Base-by-base conservation (phyloP, 2,113 vertebrate species). In the Thalassoma bifasciatum region DNA sequence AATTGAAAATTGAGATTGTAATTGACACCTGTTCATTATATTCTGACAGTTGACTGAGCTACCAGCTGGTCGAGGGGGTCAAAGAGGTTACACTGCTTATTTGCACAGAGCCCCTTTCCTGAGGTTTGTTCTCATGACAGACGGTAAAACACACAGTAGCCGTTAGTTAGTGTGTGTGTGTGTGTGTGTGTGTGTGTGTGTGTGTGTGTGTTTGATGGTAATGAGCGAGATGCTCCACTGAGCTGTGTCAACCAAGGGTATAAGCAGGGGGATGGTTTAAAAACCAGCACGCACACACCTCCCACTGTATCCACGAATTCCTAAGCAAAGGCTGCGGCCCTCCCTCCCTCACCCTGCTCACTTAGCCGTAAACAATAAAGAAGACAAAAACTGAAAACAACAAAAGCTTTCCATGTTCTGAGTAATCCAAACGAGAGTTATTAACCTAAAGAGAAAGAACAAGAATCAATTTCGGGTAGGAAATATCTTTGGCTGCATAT, bases 171-270 rank as follows among this genome's bases (percentile, higher is more conserved):
- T 75, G 74, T 72, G 56, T 63, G 69, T 74, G 58, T 24, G 17
- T 17, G 17, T 46, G 94, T 93, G 93, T 93, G 93, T 60, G 93
- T 75, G 74, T 72, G 56, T 63, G 94, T 93, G 93, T 93, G 93
- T 60, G 93, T 75, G 74, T 72, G 56, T 63, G 69, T 74, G 58
- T 24, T 16, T 17, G 17, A 95, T 96, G 94, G 93, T 96, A 97
- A 97, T 97, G 96, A 96, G 95, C 81, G 90, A 89, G 94, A 94
- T 90, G 94, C 94, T 96, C 95, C 95, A 96, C 92, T 96, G 95
- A 94, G 90, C 94, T 79, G 95, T 95, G 95, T 96, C 96, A 95
- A 96, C 95, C 92, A 44, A 88, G 85, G 94, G 93, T 92, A 63
- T 64, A 36, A 53, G 89, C 83, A 83, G 69, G 83, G 84, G 58